These are phyloP conservation scores for Epinotia bilunana DNA, from an alignment of 2,888 invertebrate species.

Conservation along the genomic window DNA sequence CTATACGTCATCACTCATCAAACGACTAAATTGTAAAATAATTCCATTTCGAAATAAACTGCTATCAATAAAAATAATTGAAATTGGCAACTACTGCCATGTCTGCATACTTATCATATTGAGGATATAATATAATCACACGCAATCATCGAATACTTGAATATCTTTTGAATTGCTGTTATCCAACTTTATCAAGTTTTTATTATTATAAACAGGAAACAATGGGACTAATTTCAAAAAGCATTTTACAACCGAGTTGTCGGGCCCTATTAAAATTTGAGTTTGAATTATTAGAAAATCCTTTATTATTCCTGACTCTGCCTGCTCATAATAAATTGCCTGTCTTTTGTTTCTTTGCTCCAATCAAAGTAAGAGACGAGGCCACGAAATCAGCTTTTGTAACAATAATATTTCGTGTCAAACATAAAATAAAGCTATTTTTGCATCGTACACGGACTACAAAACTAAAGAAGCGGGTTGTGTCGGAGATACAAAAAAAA, in stretches of 20 bases:
- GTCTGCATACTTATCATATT: no score
- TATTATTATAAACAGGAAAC: conserved; percentile 11
- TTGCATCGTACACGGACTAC: background rate
- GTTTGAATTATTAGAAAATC: conserved; percentile 60
- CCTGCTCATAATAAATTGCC: conserved; percentile 63
- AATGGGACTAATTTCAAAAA: conserved; percentile 40
- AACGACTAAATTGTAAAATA: no score
- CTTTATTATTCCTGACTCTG: conserved; percentile 57
- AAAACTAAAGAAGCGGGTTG: no score
- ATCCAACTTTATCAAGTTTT: background rate
- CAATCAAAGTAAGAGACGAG: conserved; percentile 58
- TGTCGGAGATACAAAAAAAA: no score
- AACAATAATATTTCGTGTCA: conserved; percentile 26
- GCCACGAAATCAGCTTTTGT: conserved; percentile 49
- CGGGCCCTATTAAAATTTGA: conserved; percentile 53
- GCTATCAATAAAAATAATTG: no score
- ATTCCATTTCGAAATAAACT: no score
- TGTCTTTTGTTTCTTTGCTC: conserved; percentile 66
- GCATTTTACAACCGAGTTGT: conserved; percentile 47
- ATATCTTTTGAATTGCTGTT: no score
- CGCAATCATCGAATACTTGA: no score
- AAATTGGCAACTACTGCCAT: no score
- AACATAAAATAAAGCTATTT: background rate
- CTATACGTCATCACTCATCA: no score
- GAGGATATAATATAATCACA: no score